A percentile compares a stretch with the other conserved stretches of the same genome.
These are phyloP conservation scores for Phrynocephalus versicolor DNA, from an alignment of 2,113 vertebrate genomes.

Conservation along the genomic window DNA sequence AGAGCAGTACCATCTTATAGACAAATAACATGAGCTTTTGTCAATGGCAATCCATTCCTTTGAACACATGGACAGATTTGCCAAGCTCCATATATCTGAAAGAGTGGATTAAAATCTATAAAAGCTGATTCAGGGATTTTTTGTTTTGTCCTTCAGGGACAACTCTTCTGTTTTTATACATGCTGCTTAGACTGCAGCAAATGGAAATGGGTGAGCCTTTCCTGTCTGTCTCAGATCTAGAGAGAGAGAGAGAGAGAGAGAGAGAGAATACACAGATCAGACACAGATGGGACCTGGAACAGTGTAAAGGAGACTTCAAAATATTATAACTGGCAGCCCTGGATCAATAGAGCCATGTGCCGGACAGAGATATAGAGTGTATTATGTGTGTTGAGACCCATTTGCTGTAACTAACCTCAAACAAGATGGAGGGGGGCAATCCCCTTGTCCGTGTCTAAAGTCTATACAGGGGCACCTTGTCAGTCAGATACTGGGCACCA, in stretches of 20 bases:
- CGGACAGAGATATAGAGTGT: not conserved
- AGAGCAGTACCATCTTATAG: too few species aligned
- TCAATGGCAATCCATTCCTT: too few species aligned
- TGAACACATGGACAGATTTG: too few species aligned
- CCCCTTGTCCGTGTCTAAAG: slow-evolving; percentile 37
- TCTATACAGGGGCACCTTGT: slow-evolving; percentile 26
- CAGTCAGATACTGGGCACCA: slow-evolving; percentile 42
- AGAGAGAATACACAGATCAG: not conserved
- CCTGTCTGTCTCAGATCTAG: not conserved
- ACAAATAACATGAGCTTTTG: too few species aligned
- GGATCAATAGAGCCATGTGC: slow-evolving; percentile 4
- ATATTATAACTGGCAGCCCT: not conserved
- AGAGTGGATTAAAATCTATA: too few species aligned
- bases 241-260: not conserved
- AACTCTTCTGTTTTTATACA: too few species aligned
- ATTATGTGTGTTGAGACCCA: not conserved
- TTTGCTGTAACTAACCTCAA: slow-evolving; percentile 1
- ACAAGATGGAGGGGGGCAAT: not conserved
- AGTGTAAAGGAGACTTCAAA: not conserved
- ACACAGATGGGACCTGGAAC: not conserved
- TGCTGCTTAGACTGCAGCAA: not conserved
- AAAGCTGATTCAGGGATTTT: too few species aligned
- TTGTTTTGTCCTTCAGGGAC: too few species aligned
- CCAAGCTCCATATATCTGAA: too few species aligned
- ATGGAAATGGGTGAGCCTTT: not conserved